Evolutionary conservation across 2,113 vertebrate genomes (phyloP).

Genomic region (Rallus limicola): DNA sequence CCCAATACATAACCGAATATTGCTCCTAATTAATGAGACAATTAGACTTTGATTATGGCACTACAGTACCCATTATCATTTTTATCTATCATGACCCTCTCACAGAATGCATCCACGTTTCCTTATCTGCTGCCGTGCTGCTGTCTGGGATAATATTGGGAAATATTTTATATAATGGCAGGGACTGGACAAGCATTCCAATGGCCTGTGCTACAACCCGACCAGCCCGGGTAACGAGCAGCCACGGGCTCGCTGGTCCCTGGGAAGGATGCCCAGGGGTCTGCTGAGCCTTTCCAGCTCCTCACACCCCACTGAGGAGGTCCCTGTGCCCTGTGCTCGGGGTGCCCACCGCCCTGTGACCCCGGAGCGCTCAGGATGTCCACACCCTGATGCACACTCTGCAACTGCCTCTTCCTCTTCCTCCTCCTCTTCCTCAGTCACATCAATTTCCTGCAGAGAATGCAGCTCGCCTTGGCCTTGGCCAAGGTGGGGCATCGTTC

Average conservation of each 20-base stretch:
- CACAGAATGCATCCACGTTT: background rate
- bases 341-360: too few relatives aligned
- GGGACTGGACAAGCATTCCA: background rate
- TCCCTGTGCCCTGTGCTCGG: too few relatives aligned
- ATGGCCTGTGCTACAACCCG: background rate
- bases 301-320: too few relatives aligned
- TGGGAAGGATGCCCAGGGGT: background rate
- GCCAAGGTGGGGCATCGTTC: background rate
- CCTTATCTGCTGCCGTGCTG: background rate
- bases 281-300: background rate
- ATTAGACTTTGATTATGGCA: slow-evolving; percentile 68
- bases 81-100: slow-evolving; percentile 59
- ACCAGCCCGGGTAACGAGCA: background rate
- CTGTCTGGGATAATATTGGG: slow-evolving; percentile 29
- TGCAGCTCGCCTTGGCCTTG: too few relatives aligned
- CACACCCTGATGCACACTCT: too few relatives aligned
- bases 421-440: too few relatives aligned
- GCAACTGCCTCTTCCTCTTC: too few relatives aligned
- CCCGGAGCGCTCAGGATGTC: too few relatives aligned
- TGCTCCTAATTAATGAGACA: slow-evolving; percentile 72
- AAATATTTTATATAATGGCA: slow-evolving; percentile 52
- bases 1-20: slow-evolving; percentile 52
- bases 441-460: too few relatives aligned
- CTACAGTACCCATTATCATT: slow-evolving; percentile 27
- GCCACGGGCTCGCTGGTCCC: background rate